Conservation (phyloP, 2,113 vertebrate genomes). For the Spilogale gracilis region DNA sequence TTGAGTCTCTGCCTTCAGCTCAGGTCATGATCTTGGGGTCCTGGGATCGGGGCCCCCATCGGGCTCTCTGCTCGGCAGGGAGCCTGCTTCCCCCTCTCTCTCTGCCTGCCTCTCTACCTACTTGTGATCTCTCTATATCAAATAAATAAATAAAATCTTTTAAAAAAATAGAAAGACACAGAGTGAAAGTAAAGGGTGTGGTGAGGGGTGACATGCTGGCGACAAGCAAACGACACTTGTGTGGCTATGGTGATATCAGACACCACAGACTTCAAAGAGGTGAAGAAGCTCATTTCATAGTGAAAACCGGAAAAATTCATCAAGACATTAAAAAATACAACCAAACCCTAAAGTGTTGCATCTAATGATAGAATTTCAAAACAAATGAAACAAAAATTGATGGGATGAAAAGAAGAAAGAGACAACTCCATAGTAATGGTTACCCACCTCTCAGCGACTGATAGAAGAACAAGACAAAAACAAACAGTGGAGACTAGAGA, state of each 20-base stretch:
- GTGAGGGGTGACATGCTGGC: rapidly evolving
- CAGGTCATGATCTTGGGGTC: too few relatives aligned
- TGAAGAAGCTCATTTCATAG: not conserved
- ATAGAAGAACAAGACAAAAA: not conserved
- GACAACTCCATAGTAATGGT: rapidly evolving
- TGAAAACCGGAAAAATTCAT: too few relatives aligned
- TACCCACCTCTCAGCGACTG: not conserved
- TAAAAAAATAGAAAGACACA: not conserved
- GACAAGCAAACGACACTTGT: rapidly evolving
- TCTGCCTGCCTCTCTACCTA: too few relatives aligned
- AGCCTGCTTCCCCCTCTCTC: too few relatives aligned
- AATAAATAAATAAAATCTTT: too few relatives aligned
- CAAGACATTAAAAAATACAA: not conserved
- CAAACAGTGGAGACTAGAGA: rapidly evolving
- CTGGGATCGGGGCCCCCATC: too few relatives aligned
- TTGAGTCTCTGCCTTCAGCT: too few relatives aligned
- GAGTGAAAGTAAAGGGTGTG: not conserved
- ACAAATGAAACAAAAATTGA: not conserved
- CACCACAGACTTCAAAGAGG: not conserved
- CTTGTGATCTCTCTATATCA: too few relatives aligned
- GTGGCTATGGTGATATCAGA: rapidly evolving
- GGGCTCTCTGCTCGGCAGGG: too few relatives aligned
- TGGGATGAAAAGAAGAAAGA: not conserved
- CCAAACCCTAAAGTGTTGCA: rapidly evolving
- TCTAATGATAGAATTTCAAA: not conserved